These are phyloP conservation scores for Tupiocoris notatus DNA, from an alignment of 2,888 invertebrate species.

Conservation along the genomic window DNA sequence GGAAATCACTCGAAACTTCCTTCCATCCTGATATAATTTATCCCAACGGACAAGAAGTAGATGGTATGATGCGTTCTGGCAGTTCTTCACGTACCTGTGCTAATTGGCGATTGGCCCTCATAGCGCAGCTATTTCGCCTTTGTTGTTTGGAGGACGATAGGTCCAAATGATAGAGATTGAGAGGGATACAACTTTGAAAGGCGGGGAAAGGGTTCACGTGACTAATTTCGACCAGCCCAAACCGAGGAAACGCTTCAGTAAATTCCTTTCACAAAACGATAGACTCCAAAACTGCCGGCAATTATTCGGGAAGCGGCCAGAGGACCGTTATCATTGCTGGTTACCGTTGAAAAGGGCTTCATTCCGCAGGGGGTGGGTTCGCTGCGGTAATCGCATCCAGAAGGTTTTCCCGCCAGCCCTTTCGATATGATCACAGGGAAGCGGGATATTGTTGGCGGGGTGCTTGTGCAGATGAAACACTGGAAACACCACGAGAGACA, in stretches of 20 bases:
- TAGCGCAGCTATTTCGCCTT: not conserved
- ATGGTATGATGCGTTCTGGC: not conserved
- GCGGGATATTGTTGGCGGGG: not conserved
- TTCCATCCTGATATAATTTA: no score
- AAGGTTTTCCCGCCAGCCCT: not conserved
- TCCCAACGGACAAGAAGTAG: no score
- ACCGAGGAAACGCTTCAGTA: not conserved
- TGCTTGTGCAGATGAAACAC: not conserved
- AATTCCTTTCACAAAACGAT: slow-evolving; percentile 6
- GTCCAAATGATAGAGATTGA: not conserved
- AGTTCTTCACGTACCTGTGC: not conserved
- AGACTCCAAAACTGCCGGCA: slow-evolving; percentile 2
- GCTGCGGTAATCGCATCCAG: not conserved
- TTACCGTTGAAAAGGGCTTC: not conserved
- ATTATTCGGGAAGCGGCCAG: slow-evolving; percentile 16
- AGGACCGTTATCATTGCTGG: not conserved
- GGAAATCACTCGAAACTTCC: no score
- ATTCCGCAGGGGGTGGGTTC: not conserved
- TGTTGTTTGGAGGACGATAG: not conserved
- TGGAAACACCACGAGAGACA: not conserved
- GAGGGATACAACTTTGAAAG: not conserved
- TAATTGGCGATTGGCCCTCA: not conserved
- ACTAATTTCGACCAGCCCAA: not conserved
- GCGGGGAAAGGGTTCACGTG: not conserved
- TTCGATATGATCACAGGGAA: not conserved